phyloP scores from a whole-genome alignment of 2,797 vertebrate species.

The Pangasius larnaudii region DNA sequence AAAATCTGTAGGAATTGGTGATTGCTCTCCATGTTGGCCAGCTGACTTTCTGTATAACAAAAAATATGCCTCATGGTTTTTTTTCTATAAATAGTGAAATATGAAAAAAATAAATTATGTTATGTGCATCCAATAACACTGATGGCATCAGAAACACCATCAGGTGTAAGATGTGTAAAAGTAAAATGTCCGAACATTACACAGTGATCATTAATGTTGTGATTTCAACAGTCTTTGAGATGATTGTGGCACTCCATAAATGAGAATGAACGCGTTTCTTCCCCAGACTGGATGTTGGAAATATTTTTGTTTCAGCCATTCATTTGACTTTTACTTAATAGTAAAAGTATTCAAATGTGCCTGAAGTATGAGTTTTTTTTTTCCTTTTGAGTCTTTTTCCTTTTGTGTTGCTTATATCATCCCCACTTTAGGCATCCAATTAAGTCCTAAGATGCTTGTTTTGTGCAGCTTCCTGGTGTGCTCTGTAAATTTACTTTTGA shows the following conservation, averaged over 20 bases:
- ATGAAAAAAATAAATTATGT: background rate
- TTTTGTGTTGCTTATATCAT: background rate
- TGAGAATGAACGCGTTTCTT: background rate
- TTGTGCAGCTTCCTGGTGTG: conserved; percentile 79
- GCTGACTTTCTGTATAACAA: background rate
- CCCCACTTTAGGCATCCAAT: background rate
- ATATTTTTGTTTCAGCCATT: background rate
- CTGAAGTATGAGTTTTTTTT: background rate
- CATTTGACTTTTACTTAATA: background rate
- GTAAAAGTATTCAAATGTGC: background rate
- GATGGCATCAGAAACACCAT: conserved; percentile 17
- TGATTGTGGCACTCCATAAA: conserved; percentile 9
- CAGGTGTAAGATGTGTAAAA: conserved; percentile 3
- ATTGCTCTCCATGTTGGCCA: background rate
- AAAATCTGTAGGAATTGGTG: background rate
- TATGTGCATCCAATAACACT: background rate
- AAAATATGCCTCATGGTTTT: background rate
- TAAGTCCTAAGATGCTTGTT: conserved; percentile 79
- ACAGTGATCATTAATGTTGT: background rate
- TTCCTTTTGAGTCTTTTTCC: background rate
- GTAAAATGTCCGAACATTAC: conserved; percentile 13
- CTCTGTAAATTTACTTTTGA: conserved; percentile 92
- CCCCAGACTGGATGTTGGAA: background rate
- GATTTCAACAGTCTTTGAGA: conserved; percentile 20
- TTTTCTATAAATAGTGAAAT: conserved; percentile 17